phyloP scores from a whole-genome alignment of 2,888 invertebrate genomes.

The Chironomus riparius region DNA sequence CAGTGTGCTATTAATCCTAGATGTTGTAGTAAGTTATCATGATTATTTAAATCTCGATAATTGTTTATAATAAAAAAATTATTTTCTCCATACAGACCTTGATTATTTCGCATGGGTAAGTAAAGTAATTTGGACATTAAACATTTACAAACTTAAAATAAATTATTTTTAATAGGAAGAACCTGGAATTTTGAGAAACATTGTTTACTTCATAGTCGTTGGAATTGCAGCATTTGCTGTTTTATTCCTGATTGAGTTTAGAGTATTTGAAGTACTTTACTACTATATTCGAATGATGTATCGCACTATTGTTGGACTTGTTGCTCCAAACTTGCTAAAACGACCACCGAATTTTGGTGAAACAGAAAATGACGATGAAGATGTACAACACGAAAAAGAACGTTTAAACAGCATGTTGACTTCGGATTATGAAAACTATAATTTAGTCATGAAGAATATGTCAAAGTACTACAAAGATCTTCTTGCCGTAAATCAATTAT shows the following conservation, averaged over 20 bases:
- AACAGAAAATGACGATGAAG: constrained; percentile 43
- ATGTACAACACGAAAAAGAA: constrained; percentile 48
- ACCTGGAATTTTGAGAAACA: constrained; percentile 58
- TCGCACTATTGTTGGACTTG: neutral
- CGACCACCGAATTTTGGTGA: constrained; percentile 16
- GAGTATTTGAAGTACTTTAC: constrained; percentile 37
- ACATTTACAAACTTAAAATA: too few relatives aligned
- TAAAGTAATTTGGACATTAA: too few relatives aligned
- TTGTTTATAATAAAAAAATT: neutral
- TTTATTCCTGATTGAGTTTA: constrained; percentile 54
- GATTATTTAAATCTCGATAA: neutral
- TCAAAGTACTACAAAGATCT: constrained; percentile 61
- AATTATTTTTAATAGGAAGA: constrained; percentile 34
- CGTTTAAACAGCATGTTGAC: constrained; percentile 43
- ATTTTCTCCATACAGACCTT: neutral
- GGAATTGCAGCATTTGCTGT: constrained; percentile 49
- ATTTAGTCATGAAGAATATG: constrained; percentile 50
- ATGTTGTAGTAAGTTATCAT: constrained; percentile 16
- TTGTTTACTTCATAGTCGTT: constrained; percentile 48
- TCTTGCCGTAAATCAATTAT: constrained; percentile 63
- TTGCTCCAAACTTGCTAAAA: neutral
- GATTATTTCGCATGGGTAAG: constrained; percentile 48
- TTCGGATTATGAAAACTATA: constrained; percentile 41
- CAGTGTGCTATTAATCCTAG: neutral
- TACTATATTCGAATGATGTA: constrained; percentile 16